phyloP scores from a whole-genome alignment of 2,888 invertebrate genomes.

The Eupithecia tripunctaria region DNA sequence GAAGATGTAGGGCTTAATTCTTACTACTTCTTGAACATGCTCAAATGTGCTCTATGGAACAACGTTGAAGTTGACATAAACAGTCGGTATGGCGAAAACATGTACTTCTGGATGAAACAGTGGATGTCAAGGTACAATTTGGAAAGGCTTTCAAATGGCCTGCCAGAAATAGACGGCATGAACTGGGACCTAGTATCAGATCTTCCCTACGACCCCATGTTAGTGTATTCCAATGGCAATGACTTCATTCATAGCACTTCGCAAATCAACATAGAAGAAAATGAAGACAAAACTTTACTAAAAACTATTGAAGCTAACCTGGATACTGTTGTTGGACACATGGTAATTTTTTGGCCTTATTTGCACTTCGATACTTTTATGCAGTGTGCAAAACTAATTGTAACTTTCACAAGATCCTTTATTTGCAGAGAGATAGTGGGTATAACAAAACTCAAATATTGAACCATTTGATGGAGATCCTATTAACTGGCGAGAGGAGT shows the following conservation, averaged over 20 bases:
- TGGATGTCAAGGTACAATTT: conserved; percentile 88
- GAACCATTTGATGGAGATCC: conserved; percentile 72
- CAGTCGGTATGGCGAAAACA: conserved; percentile 85
- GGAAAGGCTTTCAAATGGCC: conserved; percentile 87
- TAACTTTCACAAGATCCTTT: conserved; percentile 41
- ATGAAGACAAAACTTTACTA: conserved; percentile 58
- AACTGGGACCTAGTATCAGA: conserved; percentile 78
- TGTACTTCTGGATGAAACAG: conserved; percentile 87
- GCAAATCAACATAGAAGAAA: conserved; percentile 66
- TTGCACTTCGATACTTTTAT: background rate
- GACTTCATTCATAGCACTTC: conserved; percentile 84
- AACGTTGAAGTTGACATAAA: conserved; percentile 67
- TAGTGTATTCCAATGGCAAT: conserved; percentile 86
- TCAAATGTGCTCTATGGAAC: conserved; percentile 85
- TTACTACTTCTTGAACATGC: conserved; percentile 85
- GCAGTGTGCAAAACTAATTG: background rate
- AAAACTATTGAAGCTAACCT: conserved; percentile 71
- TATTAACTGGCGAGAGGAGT: conserved; percentile 68
- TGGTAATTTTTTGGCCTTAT: conserved; percentile 62
- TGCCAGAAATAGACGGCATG: conserved; percentile 84
- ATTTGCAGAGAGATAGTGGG: conserved; percentile 68
- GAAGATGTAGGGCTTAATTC: conserved; percentile 88
- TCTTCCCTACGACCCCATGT: conserved; percentile 84
- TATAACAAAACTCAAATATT: conserved; percentile 73
- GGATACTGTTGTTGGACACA: conserved; percentile 58